Evolutionary conservation across 30 jellyfish, hydroid and myxozoan genomes (phyloP).

Genomic region (Chrysaora quinquecirrha): DNA sequence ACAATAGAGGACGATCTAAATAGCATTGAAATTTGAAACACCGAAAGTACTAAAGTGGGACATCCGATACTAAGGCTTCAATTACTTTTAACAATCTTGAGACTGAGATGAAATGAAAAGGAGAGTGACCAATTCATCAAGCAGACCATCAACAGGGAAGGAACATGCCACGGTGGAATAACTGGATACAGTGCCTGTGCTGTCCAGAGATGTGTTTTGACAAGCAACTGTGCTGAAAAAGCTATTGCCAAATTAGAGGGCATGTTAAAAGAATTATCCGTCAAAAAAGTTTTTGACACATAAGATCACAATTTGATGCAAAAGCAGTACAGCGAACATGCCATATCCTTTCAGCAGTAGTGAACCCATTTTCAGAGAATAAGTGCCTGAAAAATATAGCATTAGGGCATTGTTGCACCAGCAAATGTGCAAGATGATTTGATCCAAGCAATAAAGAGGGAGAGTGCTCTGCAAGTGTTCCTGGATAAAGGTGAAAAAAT

Average conservation of each 20-base stretch:
- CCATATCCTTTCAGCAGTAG: neutral
- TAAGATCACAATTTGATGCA: neutral
- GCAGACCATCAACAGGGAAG: too few species aligned
- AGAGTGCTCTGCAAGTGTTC: neutral
- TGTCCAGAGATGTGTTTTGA: too few species aligned
- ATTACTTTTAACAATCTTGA: too few species aligned
- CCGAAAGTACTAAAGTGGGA: too few species aligned
- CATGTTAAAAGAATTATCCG: neutral
- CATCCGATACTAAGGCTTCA: too few species aligned
- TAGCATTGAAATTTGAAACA: too few species aligned
- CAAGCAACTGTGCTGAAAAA: slow-evolving; percentile 21
- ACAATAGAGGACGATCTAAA: too few species aligned
- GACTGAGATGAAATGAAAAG: too few species aligned
- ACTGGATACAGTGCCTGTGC: too few species aligned
- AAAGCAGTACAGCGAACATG: neutral
- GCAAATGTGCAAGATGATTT: neutral
- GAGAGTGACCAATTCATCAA: too few species aligned
- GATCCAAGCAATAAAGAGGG: slow-evolving; percentile 9
- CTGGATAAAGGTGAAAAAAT: neutral
- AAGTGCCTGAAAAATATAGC: neutral
- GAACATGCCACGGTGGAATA: too few species aligned
- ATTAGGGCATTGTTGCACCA: slow-evolving; percentile 2
- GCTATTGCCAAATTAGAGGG: neutral
- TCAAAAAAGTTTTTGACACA: neutral
- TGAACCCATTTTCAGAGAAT: slow-evolving; percentile 1